Conservation (phyloP, 2,888 invertebrate genomes). For the Phytoseiulus persimilis region DNA sequence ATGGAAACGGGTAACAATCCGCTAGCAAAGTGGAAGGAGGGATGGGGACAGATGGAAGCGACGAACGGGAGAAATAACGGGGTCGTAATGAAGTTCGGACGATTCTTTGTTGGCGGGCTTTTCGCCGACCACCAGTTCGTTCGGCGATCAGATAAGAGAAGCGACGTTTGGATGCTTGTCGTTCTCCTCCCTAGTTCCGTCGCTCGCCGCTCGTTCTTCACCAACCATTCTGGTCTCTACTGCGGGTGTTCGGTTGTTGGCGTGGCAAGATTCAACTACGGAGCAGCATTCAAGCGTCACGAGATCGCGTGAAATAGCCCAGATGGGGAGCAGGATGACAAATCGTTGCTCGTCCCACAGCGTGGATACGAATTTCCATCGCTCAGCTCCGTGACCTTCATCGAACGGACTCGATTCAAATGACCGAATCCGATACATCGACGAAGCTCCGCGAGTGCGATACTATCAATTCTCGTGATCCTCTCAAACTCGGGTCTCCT, state of each 20-base stretch:
- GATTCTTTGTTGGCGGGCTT: not conserved
- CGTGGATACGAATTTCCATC: not conserved
- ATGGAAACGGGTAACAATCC: not conserved
- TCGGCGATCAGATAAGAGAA: not conserved
- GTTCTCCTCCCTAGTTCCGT: not conserved
- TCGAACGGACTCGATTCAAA: not conserved
- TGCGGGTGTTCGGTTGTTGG: not conserved
- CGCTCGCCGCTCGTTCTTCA: not conserved
- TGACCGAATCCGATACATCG: not conserved
- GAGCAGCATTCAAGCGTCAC: not conserved
- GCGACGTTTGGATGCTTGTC: not conserved
- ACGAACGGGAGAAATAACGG: not conserved
- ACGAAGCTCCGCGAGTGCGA: not conserved
- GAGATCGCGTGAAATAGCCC: not conserved
- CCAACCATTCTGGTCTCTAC: not conserved
- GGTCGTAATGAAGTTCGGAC: slow-evolving; percentile 5
- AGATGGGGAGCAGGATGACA: not conserved
- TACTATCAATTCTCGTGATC: not conserved
- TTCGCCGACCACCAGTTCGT: not conserved
- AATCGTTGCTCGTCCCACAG: not conserved
- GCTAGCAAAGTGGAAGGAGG: not conserved
- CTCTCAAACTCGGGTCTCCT: too few relatives aligned
- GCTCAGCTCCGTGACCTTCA: not conserved
- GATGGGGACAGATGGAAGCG: not conserved
- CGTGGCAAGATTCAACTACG: not conserved